Conservation (phyloP, 2,797 vertebrate genomes). For the Perodicticus potto region DNA sequence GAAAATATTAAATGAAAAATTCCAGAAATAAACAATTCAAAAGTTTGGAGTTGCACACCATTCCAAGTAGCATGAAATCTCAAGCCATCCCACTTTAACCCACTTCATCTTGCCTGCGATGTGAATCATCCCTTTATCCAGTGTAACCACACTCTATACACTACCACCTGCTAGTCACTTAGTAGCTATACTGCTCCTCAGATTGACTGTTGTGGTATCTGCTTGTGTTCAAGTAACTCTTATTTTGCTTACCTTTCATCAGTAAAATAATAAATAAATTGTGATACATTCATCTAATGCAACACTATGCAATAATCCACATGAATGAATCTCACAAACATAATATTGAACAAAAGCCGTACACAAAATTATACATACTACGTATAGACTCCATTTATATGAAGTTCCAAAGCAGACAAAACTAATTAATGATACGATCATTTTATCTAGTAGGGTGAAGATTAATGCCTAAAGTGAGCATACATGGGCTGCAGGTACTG, state of each 20-base stretch:
- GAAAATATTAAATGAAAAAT: not conserved
- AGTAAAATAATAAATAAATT: not conserved
- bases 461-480: not conserved
- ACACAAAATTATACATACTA: not conserved
- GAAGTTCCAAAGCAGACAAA: conserved; percentile 22
- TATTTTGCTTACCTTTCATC: not conserved
- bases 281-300: not conserved
- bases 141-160: not conserved
- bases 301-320: not conserved
- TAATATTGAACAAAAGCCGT: not conserved
- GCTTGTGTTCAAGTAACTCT: not conserved
- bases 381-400: not conserved
- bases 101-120: not conserved
- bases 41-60: not conserved
- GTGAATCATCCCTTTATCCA: not conserved
- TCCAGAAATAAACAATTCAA: not conserved
- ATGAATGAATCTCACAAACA: not conserved
- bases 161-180: not conserved
- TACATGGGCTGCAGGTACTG: not conserved
- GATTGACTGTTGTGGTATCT: not conserved
- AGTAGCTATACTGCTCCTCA: not conserved
- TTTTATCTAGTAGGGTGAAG: not conserved
- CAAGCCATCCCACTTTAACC: not conserved
- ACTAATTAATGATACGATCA: not conserved
- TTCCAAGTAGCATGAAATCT: not conserved